phyloP scores from a whole-genome alignment of 2,113 vertebrate species.

The Scolopax mira region DNA sequence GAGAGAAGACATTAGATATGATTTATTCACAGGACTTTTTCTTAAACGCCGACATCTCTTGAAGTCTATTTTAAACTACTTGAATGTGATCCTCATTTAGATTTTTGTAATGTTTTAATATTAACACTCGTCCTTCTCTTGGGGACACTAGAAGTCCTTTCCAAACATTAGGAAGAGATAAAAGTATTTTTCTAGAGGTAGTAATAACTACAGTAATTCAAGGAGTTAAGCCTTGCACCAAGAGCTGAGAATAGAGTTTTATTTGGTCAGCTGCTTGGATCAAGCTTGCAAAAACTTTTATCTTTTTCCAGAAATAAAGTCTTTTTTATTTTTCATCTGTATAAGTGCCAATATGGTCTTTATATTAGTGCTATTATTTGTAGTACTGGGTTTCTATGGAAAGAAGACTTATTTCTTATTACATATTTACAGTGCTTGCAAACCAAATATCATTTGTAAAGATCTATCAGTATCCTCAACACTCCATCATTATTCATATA shows the following conservation, averaged over 20 bases:
- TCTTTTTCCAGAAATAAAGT: neutral
- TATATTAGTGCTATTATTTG: neutral
- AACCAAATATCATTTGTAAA: neutral
- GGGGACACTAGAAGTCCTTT: neutral
- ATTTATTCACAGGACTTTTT: neutral
- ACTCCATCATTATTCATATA: neutral
- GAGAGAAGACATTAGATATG: neutral
- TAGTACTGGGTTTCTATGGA: neutral
- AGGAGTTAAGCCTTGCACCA: neutral
- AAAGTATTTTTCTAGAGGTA: neutral
- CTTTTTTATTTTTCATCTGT: neutral
- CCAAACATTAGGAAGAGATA: neutral
- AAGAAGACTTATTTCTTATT: neutral
- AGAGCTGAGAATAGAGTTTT: neutral
- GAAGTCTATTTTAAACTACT: neutral
- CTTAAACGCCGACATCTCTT: neutral
- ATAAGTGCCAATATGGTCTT: neutral
- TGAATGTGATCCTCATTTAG: neutral
- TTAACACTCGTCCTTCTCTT: neutral
- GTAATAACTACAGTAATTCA: neutral
- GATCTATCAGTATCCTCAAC: neutral
- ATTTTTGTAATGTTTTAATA: neutral
- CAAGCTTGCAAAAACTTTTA: neutral
- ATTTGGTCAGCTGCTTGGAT: neutral
- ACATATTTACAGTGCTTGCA: neutral